Base-by-base conservation (phyloP, 1,140 invertebrate species). In the Lordiphosa clarofinis region DNA sequence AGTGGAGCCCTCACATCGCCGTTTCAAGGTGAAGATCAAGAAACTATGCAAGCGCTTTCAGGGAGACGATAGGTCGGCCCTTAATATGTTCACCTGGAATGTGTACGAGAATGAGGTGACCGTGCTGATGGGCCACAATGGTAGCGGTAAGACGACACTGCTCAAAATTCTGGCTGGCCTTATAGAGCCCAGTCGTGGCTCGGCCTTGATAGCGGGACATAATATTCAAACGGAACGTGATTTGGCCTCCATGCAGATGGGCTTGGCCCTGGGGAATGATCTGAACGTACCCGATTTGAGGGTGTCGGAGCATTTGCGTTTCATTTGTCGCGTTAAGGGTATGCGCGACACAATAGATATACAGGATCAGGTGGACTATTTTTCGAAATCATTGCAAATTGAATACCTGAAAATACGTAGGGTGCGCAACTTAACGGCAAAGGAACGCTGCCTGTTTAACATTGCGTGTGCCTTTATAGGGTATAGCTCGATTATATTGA, bases 101-200 rank as follows among this genome's bases (percentile, higher is more conserved):
- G 69, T 89, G 1, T 81, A 76, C 40, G 79, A 87, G 46, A 93
- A 95, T 65, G 91, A 94, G 82, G 92, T 94, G 54, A 93, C 93
- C 3, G 91, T 93, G 2, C 87, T 98, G 13, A 90, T 98, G 35
- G 96, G 96, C 9, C 95, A 94, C 68, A 96, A 96, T 87, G 95
- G 95, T 21, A 94, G 95, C 61, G 96, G 96, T 7, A 96, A 96
- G 89, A 95, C 93, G 21, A 95, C 94, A 44, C 90, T 94, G 73
- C 93, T 97, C 93, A 94, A 84, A 81, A 92, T 91, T 90, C 88
- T 96, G 1, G 96, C 94, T 61, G 95, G 95, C 19, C 92, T 96
- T 76, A 90, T 94, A 47, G 91, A 93, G 5, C 93, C 94, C 31
- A 93, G 92, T 0, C 91, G 90, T 24, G 96, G 96, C 1, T 92